These are phyloP conservation scores for Lonchura striata DNA, from an alignment of 2,113 vertebrate species.

Conservation along the genomic window DNA sequence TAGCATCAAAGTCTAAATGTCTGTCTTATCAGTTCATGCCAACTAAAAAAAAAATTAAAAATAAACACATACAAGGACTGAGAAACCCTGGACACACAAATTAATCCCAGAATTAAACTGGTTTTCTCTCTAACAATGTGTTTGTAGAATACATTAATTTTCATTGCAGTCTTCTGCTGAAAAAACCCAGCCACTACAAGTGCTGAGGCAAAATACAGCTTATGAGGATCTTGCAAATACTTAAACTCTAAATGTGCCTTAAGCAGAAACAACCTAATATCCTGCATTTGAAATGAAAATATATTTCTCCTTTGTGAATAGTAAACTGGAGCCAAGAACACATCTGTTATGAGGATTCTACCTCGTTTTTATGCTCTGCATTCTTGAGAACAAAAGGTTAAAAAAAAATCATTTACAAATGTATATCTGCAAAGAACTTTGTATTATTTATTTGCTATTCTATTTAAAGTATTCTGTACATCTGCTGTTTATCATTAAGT, in stretches of 20 bases:
- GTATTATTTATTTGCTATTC: slow-evolving; percentile 2
- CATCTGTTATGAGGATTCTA: slow-evolving; percentile 53
- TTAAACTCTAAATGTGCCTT: slow-evolving; percentile 37
- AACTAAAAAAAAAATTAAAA: neutral
- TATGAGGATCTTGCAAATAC: slow-evolving; percentile 22
- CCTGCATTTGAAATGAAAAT: slow-evolving; percentile 43
- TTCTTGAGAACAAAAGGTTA: slow-evolving; percentile 8
- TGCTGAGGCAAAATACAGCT: neutral
- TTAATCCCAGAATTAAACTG: neutral
- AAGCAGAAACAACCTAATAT: slow-evolving; percentile 43
- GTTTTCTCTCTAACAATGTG: neutral
- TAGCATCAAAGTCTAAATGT: neutral
- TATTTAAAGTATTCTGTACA: neutral
- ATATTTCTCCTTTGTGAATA: slow-evolving; percentile 58
- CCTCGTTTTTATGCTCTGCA: neutral
- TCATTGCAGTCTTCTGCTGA: neutral
- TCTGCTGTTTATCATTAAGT: neutral
- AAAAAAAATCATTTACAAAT: neutral
- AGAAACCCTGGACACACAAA: neutral
- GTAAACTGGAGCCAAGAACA: slow-evolving; percentile 43
- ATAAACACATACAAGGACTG: neutral
- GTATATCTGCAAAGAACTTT: neutral
- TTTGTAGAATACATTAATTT: neutral
- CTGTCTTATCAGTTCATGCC: neutral
- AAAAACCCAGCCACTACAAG: neutral